Conservation (phyloP, 2,797 vertebrate species). For the Gymnocypris eckloni region DNA sequence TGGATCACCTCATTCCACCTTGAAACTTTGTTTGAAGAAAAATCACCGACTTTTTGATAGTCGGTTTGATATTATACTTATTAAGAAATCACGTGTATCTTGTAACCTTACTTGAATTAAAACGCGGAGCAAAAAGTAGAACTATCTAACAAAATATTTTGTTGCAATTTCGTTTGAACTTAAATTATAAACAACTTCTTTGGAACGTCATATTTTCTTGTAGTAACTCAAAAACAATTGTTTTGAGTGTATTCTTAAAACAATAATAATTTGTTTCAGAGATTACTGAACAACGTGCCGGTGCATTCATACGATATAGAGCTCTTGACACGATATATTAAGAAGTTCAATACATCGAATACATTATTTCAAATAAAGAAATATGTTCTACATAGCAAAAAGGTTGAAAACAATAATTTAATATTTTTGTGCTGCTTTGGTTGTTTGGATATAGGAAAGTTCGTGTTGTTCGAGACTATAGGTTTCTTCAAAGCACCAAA, state of each 20-base stretch:
- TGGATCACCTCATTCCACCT: neutral
- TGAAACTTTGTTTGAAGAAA: neutral
- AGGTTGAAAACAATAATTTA: neutral
- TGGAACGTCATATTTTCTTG: neutral
- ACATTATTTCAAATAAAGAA: no score
- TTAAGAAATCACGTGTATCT: neutral
- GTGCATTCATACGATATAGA: neutral
- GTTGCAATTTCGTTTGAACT: neutral
- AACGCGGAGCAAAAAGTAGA: neutral
- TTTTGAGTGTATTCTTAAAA: neutral
- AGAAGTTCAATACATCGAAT: no score
- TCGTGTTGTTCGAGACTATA: neutral
- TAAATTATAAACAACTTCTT: neutral
- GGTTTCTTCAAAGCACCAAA: neutral
- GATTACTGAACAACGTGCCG: no score
- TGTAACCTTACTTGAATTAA: neutral
- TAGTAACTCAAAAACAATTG: no score
- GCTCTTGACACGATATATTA: no score
- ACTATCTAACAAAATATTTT: neutral
- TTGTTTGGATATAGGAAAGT: no score
- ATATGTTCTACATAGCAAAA: neutral
- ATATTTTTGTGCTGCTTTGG: no score
- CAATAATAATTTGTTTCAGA: neutral
- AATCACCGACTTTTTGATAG: neutral
- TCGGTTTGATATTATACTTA: neutral